Base-by-base conservation (phyloP, 2,888 invertebrate species). In the Ophion costatus region DNA sequence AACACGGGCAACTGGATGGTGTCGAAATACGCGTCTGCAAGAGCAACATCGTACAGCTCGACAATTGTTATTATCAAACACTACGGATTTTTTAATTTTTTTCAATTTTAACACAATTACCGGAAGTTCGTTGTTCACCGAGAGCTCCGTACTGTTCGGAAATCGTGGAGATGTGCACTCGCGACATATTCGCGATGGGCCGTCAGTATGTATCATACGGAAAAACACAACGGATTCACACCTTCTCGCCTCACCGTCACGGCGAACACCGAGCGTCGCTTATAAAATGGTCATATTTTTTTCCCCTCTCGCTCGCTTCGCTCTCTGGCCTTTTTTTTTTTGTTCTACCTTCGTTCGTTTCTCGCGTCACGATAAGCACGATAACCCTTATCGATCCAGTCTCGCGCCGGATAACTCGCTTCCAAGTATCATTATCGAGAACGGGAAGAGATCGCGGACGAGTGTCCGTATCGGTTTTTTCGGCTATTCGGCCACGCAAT, bases 331-430 rank as follows among this genome's bases (percentile, higher is more conserved):
- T 29, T 29, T 64, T 63, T 59, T 67, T 56, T 59, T 57, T 77
- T 59, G 59, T 59, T 77, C 51, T 59, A 77, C 69, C 77, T 77
- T 42, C n/a, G 24, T 69, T n/a, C 24, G 74, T 82, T 78, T 64
- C 74, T 70, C 70, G 70, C 69, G 78, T 69, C 10, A 20, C 71
- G 85, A 85, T 85, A 85, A 85, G 85, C 82, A 7, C 24, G 82
- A 76, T 85, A 85, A 82, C 80, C 76, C 63, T 80, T 69, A 76
- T 73, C 82, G 77, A 77, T 63, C 51, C 75, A 85, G 64, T 71
- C 63, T 59, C 33, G 76, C 45, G 70, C 75, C 81, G 51, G 51
- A 83, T 83, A 57, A 78, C 66, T 74, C 70, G 42, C 42, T 2
- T 45, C 67, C n/a, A 70, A 70, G 24, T 71, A 69, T 51, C 51